Conservation (phyloP, 2,888 invertebrate genomes). For the Abrostola triplasia region DNA sequence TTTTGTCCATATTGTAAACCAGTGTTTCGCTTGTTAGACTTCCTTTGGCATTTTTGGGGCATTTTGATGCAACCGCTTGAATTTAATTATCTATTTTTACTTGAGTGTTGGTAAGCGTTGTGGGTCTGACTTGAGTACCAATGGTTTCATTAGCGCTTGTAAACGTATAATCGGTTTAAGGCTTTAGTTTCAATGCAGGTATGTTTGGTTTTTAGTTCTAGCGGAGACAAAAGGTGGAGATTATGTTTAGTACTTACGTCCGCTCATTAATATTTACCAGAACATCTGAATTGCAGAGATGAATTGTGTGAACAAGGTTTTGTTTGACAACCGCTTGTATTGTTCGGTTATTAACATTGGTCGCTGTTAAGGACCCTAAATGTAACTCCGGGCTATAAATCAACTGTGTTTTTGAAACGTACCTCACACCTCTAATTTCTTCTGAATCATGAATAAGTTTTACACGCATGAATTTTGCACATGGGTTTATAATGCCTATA, state of each 20-base stretch:
- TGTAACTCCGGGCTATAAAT: background rate
- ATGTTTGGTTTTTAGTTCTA: slow-evolving; percentile 39
- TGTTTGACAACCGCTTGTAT: slow-evolving; percentile 1
- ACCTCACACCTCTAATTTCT: too few relatives aligned
- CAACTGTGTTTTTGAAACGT: too few relatives aligned
- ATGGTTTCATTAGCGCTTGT: slow-evolving; percentile 52
- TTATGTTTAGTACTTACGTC: slow-evolving; percentile 34
- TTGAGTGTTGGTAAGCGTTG: slow-evolving; percentile 33
- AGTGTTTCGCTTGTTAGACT: slow-evolving; percentile 60
- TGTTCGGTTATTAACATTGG: slow-evolving; percentile 1
- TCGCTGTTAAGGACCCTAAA: background rate
- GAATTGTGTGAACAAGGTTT: slow-evolving; percentile 4
- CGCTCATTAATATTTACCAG: slow-evolving; percentile 42
- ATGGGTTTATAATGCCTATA: too few relatives aligned
- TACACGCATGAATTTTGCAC: too few relatives aligned
- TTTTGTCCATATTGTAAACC: slow-evolving; percentile 61
- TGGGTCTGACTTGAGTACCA: slow-evolving; percentile 54
- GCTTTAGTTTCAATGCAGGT: slow-evolving; percentile 37
- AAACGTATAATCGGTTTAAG: slow-evolving; percentile 49
- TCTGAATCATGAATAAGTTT: too few relatives aligned
- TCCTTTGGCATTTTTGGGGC: slow-evolving; percentile 49
- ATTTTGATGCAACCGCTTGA: slow-evolving; percentile 52
- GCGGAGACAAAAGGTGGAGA: slow-evolving; percentile 14
- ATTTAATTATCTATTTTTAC: slow-evolving; percentile 59
- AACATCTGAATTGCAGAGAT: slow-evolving; percentile 38